These are phyloP conservation scores for Pangasius krempfi DNA, from an alignment of 2,797 vertebrate species.

Conservation along the genomic window DNA sequence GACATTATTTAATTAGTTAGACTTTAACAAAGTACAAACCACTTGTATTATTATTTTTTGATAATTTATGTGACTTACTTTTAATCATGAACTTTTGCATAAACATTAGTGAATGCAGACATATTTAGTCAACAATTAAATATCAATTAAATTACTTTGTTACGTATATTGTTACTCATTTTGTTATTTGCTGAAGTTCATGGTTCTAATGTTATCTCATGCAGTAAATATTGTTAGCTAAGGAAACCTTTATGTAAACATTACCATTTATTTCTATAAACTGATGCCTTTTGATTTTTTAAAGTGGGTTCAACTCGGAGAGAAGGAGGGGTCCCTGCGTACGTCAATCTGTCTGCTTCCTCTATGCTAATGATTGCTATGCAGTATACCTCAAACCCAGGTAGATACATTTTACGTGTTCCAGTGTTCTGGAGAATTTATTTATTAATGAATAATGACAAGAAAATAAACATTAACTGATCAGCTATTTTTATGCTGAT, in stretches of 20 bases:
- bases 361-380: conserved; percentile 99
- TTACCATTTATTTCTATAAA: not conserved
- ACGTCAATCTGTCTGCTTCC: conserved; percentile 95
- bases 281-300: conserved; percentile 37
- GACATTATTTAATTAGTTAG: not conserved
- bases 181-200: not conserved
- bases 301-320: conserved; percentile 94
- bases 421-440: not conserved
- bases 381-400: conserved; percentile 98
- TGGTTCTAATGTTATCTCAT: not conserved
- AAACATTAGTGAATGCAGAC: not conserved
- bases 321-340: conserved; percentile 92
- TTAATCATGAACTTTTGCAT: not conserved
- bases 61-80: not conserved
- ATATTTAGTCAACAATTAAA: not conserved
- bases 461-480: not conserved
- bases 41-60: not conserved
- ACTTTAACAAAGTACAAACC: not conserved
- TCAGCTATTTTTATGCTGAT: conserved; percentile 54
- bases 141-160: not conserved
- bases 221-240: not conserved
- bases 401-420: conserved; percentile 65
- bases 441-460: conserved; percentile 21
- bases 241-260: not conserved
- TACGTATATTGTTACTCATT: not conserved